These are phyloP conservation scores for Chitala chitala DNA, from an alignment of 2,113 vertebrate genomes.

Conservation along the genomic window DNA sequence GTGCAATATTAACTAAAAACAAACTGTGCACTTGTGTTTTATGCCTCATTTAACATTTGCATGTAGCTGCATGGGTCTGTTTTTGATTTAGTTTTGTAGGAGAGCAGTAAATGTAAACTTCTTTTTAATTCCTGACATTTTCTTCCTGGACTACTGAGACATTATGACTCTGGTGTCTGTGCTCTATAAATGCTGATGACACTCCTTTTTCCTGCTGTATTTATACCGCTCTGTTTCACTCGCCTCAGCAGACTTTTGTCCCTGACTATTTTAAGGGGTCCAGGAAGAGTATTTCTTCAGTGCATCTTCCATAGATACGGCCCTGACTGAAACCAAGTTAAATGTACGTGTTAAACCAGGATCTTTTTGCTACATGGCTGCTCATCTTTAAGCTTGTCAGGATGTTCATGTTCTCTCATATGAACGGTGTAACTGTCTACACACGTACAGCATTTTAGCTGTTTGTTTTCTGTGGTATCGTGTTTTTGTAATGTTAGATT, in stretches of 20 bases:
- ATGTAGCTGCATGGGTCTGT: too few relatives aligned
- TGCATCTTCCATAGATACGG: not conserved
- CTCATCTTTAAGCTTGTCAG: too few relatives aligned
- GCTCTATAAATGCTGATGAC: slow-evolving; percentile 49
- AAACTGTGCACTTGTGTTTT: too few relatives aligned
- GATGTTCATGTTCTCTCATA: not conserved
- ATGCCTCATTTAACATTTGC: too few relatives aligned
- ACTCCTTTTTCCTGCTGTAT: slow-evolving; percentile 53
- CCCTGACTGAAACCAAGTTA: not conserved
- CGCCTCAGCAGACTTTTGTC: slow-evolving; percentile 44
- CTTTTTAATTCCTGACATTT: too few relatives aligned
- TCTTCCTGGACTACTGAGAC: slow-evolving; percentile 17
- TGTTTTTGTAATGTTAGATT: too few relatives aligned
- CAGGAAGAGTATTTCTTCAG: not conserved
- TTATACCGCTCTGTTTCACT: slow-evolving; percentile 49
- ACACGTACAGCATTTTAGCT: not conserved
- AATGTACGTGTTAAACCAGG: not conserved
- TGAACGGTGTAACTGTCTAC: not conserved
- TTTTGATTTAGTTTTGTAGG: too few relatives aligned
- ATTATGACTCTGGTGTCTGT: slow-evolving; percentile 55
- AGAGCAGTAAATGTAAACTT: too few relatives aligned
- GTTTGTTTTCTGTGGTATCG: not conserved
- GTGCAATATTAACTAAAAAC: too few relatives aligned
- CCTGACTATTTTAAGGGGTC: slow-evolving; percentile 40
- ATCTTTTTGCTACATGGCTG: not conserved